Conservation (phyloP, 2,113 vertebrate genomes). For the Lucifuga dentata region DNA sequence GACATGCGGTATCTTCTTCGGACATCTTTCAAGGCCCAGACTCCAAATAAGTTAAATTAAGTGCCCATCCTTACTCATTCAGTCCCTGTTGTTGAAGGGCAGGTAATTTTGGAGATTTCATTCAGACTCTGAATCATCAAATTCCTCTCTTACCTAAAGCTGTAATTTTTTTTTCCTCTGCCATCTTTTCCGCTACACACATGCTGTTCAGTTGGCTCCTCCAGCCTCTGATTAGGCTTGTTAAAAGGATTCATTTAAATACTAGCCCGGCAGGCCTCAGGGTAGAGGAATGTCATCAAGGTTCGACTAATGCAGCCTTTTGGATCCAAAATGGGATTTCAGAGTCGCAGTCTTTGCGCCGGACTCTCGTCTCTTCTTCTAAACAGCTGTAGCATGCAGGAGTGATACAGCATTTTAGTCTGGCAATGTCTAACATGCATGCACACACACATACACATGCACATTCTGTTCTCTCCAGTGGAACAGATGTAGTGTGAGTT, state of each 20-base stretch:
- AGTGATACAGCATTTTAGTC: conserved; percentile 53
- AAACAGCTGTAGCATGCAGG: conserved; percentile 55
- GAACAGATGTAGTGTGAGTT: conserved; percentile 55
- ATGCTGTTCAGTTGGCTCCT: conserved; percentile 43
- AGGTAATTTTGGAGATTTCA: neutral
- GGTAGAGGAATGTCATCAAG: conserved; percentile 63
- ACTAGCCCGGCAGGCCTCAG: conserved; percentile 54
- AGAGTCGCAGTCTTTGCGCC: conserved; percentile 46
- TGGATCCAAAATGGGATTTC: conserved; percentile 70
- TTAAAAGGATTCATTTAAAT: conserved; percentile 78
- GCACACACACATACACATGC: neutral
- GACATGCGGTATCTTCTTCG: neutral
- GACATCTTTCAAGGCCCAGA: conserved; percentile 7
- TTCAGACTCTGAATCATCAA: conserved; percentile 1
- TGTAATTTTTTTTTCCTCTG: neutral
- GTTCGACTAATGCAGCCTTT: conserved; percentile 62
- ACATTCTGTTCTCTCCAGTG: conserved; percentile 27
- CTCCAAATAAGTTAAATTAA: conserved; percentile 4
- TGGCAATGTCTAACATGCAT: conserved; percentile 25
- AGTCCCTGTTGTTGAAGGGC: neutral
- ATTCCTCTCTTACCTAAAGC: conserved; percentile 41
- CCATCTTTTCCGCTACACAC: conserved; percentile 21
- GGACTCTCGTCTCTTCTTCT: conserved; percentile 44
- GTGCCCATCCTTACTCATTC: conserved; percentile 17
- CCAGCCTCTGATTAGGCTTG: conserved; percentile 67